Conservation (phyloP, 2,113 vertebrate genomes). For the Grallaria varia region DNA sequence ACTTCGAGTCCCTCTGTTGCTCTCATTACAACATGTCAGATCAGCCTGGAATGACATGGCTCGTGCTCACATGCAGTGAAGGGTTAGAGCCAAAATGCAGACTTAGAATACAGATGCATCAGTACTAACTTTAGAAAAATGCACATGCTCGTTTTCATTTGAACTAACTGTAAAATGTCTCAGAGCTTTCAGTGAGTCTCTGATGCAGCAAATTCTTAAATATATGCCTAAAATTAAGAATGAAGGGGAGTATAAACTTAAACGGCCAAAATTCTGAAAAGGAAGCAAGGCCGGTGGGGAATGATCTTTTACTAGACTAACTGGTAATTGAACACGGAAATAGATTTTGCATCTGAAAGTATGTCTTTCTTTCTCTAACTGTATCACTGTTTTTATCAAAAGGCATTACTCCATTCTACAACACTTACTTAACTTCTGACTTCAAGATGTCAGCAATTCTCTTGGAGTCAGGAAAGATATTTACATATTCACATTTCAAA, state of each 20-base stretch:
- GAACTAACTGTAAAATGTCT: not conserved
- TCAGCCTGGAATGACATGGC: not conserved
- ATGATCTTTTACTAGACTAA: not conserved
- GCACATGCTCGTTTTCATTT: not conserved
- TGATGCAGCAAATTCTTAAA: not conserved
- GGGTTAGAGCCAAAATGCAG: not conserved
- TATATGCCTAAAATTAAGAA: not conserved
- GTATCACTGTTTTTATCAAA: not conserved
- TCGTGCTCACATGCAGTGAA: not conserved
- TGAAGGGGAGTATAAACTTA: fast-evolving
- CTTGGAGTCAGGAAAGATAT: not conserved
- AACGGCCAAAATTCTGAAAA: not conserved
- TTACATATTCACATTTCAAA: not conserved
- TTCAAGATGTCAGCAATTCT: not conserved
- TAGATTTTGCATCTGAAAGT: not conserved
- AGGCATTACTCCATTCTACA: not conserved
- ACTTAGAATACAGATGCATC: not conserved
- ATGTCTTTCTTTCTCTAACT: not conserved
- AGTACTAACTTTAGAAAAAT: not conserved
- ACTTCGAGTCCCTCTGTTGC: not conserved
- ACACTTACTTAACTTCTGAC: fast-evolving
- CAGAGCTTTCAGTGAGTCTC: not conserved
- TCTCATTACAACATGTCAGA: fast-evolving
- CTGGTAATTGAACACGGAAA: not conserved
- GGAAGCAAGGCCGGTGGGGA: not conserved